Percentiles rank a stretch among this genome's conserved stretches.
Conservation (phyloP, 2,797 vertebrate genomes). For the Hydrocynus forskahlii region DNA sequence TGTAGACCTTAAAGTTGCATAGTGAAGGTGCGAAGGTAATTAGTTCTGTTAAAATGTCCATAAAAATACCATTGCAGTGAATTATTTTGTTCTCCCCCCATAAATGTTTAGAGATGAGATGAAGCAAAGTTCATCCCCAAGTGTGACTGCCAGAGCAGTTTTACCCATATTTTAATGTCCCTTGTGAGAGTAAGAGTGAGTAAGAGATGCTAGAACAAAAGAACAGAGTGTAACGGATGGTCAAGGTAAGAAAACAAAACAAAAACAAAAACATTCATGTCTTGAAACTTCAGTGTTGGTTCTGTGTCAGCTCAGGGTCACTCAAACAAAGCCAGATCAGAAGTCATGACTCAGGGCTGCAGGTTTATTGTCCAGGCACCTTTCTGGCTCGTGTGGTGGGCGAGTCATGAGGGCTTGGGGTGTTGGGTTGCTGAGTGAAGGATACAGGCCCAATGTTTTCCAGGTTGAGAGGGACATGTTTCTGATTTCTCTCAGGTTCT, state of each 20-base stretch:
- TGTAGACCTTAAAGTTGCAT: not conserved
- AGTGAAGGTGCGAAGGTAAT: not conserved
- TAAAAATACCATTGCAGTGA: not conserved
- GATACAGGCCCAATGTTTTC: constrained; percentile 23
- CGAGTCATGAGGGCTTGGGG: constrained; percentile 7
- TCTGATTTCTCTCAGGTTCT: constrained; percentile 60
- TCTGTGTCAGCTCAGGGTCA: not conserved
- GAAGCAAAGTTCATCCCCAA: not conserved
- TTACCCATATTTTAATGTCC: not conserved
- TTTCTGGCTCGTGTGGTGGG: constrained; percentile 47
- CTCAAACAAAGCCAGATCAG: not conserved
- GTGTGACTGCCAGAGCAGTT: not conserved
- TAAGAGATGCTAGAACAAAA: not conserved
- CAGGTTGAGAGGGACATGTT: not conserved
- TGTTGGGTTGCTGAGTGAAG: constrained; percentile 17
- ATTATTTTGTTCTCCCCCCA: not conserved
- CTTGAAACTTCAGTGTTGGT: constrained; percentile 25
- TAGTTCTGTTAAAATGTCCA: not conserved
- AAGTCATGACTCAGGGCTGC: not conserved
- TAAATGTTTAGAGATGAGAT: not conserved
- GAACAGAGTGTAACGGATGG: too few species aligned
- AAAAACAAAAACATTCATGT: not conserved
- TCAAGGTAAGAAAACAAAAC: not conserved
- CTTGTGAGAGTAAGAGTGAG: not conserved
- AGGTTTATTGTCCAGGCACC: constrained; percentile 29